Percentiles rank a stretch among this genome's conserved stretches.
Evolutionary conservation across 2,113 vertebrate genomes (phyloP).

Genomic region (Pelusios castaneus): DNA sequence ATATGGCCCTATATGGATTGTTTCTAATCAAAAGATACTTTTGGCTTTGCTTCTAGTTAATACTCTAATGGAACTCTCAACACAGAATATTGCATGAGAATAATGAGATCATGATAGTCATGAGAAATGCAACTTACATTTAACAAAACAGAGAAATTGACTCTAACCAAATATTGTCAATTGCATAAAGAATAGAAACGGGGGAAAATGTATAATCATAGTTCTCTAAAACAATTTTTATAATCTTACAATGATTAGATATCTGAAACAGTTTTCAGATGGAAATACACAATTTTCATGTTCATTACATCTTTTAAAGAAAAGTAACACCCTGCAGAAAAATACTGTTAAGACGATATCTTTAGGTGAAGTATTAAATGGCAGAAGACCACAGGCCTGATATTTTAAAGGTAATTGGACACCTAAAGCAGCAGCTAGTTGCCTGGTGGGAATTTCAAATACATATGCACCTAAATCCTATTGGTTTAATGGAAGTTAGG

Average conservation of each 20-base stretch:
- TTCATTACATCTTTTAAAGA: background rate
- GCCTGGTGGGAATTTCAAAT: background rate
- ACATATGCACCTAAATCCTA: background rate
- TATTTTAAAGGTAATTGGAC: background rate
- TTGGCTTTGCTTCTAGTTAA: background rate
- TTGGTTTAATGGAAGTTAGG: background rate
- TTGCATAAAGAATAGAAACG: background rate
- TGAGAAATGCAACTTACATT: background rate
- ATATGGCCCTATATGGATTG: background rate
- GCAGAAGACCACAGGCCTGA: background rate
- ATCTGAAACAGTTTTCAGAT: background rate
- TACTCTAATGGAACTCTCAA: background rate
- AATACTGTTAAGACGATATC: background rate
- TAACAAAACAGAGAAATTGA: background rate
- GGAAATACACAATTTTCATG: background rate
- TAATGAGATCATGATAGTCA: background rate
- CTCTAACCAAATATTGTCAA: background rate
- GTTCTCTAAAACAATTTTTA: background rate
- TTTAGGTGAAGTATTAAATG: background rate
- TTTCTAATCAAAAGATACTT: background rate
- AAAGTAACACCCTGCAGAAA: background rate
- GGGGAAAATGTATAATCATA: background rate
- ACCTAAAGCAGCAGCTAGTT: background rate
- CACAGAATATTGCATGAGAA: background rate
- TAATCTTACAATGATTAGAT: background rate